Percentiles rank a stretch among this genome's conserved stretches.
phyloP scores from a whole-genome alignment of 2,113 vertebrate species.

The Nyctereutes procyonoides region DNA sequence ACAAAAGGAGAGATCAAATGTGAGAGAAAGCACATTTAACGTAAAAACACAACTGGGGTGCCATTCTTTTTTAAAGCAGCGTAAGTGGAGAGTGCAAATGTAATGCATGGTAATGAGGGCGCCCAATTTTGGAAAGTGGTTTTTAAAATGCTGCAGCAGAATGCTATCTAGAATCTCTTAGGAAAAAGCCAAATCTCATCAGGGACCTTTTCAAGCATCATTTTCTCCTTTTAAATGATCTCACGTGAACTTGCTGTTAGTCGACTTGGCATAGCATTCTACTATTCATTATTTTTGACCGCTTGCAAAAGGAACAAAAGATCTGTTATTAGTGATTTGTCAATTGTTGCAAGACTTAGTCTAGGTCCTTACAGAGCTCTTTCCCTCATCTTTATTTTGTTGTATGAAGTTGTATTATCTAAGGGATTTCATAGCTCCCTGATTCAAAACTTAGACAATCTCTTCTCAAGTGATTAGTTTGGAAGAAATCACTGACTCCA shows the following conservation, averaged over 20 bases:
- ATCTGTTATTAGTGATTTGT: conserved; percentile 59
- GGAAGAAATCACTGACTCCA: not conserved
- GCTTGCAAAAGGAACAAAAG: conserved; percentile 64
- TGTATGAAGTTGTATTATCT: conserved; percentile 51
- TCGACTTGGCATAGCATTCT: conserved; percentile 50
- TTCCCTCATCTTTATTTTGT: conserved; percentile 73
- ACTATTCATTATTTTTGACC: conserved; percentile 71
- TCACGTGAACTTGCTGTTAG: conserved; percentile 66
- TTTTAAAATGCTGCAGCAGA: conserved; percentile 77
- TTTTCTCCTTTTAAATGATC: conserved; percentile 79
- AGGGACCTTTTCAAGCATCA: conserved; percentile 73
- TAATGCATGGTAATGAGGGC: conserved; percentile 75
- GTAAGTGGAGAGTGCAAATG: conserved; percentile 60
- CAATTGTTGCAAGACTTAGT: conserved; percentile 60
- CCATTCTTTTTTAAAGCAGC: conserved; percentile 66
- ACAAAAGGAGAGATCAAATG: conserved; percentile 49
- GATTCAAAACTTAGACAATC: conserved; percentile 38
- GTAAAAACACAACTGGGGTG: conserved; percentile 63
- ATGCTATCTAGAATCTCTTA: conserved; percentile 68
- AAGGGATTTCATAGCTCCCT: conserved; percentile 46
- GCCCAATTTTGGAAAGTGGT: conserved; percentile 78
- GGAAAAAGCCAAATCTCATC: conserved; percentile 76
- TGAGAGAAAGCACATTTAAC: conserved; percentile 63
- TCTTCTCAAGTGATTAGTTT: conserved; percentile 37
- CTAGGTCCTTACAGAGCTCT: conserved; percentile 54